Base-by-base conservation (phyloP, 1,140 invertebrate genomes). In the Hetaerina americana region DNA sequence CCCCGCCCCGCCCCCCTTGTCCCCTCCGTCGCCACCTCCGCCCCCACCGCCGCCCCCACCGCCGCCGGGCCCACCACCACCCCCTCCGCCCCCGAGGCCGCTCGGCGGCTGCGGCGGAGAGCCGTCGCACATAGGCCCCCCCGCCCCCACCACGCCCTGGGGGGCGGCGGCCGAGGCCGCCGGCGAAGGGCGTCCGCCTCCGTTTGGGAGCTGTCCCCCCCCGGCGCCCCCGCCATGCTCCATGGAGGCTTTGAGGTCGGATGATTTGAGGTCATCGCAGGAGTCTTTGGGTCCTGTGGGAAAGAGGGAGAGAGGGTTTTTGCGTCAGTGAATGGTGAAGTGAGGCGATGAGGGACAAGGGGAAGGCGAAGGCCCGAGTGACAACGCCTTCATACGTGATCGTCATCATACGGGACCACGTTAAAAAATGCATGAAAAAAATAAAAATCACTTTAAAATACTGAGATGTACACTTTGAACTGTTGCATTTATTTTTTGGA, bases 1-100 rank as follows among this genome's bases (percentile, higher is more conserved):
- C 12, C 92, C 91, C 81, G 94, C 94, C 77, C 92, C 91, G 77
- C 88, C 87, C 12, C 92, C 91, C 81, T 94, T 94, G 78, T 92
- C 91, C 77, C 88, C 87, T 72, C 87, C 86, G 77, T 84, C 69
- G 68, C 71, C 5, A 25, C 29, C 70, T 72, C 75, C 68, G 27
- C 66, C 66, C 29, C 68, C 72, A 24, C 15, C 70, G 66, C 71
- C 70, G 26, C 66, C 66, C 28, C 5, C 29, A 27, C 49, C 49
- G 71, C 71, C 26, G 26, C 26, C 24, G 68, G 73, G 28, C 27
- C 40, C 15, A 10, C 72, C 28, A 27, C 49, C 49, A 71, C 71
- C 26, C 15, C 26, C 24, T 66, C 72, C 27, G 31, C 40, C 15
- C 8, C 72, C 28, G 49, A 69, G 26, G 29, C 26, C 27, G 5